Conservation (phyloP, 2,797 vertebrate species). For the Decapterus maruadsi region DNA sequence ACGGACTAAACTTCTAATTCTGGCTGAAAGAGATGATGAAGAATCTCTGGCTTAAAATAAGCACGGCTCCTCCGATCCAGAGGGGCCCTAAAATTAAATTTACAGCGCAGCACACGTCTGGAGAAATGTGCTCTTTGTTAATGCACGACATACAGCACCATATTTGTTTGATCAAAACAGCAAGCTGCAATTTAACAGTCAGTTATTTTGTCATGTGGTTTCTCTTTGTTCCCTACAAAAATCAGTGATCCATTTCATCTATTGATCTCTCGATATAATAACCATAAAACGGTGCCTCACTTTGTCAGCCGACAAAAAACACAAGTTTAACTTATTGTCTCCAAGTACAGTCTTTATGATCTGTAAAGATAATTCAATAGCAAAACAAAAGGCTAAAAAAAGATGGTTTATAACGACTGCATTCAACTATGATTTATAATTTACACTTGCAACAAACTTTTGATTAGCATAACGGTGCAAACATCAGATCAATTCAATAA, state of each 20-base stretch:
- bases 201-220: neutral
- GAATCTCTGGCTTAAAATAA: slow-evolving; percentile 45
- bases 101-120: slow-evolving; percentile 15
- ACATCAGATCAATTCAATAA: slow-evolving; percentile 42
- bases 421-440: slow-evolving; percentile 59
- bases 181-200: neutral
- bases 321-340: slow-evolving; percentile 11
- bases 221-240: neutral
- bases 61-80: slow-evolving; percentile 4
- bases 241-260: slow-evolving; percentile 4
- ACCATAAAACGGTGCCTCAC: neutral
- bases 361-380: slow-evolving; percentile 31
- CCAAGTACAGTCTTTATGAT: slow-evolving; percentile 25
- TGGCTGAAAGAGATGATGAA: slow-evolving; percentile 40
- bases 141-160: neutral
- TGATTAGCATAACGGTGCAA: slow-evolving; percentile 50
- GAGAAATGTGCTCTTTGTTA: neutral
- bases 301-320: slow-evolving; percentile 25
- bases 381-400: slow-evolving; percentile 30
- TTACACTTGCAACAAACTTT: slow-evolving; percentile 58
- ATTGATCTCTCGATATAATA: neutral
- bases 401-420: slow-evolving; percentile 20
- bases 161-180: neutral
- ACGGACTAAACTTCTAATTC: slow-evolving; percentile 62
- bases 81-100: slow-evolving; percentile 19